phyloP scores from a whole-genome alignment of 2,113 vertebrate genomes.

The Callionymus lyra region DNA sequence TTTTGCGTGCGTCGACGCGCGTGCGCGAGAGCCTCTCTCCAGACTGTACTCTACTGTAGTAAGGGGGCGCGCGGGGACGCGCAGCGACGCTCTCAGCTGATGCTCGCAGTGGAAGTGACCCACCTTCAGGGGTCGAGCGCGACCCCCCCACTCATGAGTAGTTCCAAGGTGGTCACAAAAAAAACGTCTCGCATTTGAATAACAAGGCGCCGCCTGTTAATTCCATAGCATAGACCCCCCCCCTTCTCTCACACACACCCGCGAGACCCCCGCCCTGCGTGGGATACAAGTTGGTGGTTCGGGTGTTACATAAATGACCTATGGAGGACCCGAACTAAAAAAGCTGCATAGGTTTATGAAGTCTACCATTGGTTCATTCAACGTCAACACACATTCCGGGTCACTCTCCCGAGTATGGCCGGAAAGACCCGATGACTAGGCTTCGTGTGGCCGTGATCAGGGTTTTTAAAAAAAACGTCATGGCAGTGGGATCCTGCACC shows the following conservation, averaged over 20 bases:
- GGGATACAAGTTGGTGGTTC: conserved; percentile 18
- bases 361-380: no score
- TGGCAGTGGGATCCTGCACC: no score
- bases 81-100: no score
- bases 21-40: not conserved
- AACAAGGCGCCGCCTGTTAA: conserved; percentile 17
- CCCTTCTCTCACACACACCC: not conserved
- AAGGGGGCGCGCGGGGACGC: no score
- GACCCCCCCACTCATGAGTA: not conserved
- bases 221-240: not conserved
- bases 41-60: no score
- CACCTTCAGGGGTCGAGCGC: not conserved
- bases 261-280: conserved; percentile 10
- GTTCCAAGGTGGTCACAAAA: not conserved
- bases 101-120: no score
- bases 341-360: conserved; percentile 13
- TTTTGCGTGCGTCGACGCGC: not conserved
- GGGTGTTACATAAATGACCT: conserved; percentile 35
- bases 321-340: conserved; percentile 23
- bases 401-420: no score
- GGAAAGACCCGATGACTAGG: no score
- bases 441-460: no score
- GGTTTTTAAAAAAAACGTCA: no score
- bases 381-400: no score
- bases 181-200: conserved; percentile 11